Conservation (phyloP, 2,113 vertebrate genomes). For the Alligator sinensis region DNA sequence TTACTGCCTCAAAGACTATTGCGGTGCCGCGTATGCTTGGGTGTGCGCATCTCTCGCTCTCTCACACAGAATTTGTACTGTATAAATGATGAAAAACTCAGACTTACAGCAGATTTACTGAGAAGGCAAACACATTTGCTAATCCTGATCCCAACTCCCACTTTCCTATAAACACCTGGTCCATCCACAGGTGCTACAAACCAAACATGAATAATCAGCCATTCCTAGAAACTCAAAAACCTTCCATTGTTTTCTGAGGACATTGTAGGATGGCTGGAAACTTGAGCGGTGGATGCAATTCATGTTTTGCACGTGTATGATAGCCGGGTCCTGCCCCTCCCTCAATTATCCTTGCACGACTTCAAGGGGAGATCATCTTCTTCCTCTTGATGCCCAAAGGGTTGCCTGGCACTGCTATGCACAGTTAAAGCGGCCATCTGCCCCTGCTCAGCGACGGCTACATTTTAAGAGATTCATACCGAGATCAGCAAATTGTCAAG, state of each 20-base stretch:
- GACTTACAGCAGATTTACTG: background rate
- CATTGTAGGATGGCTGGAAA: background rate
- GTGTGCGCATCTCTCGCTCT: background rate
- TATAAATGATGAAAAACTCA: background rate
- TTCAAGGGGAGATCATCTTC: background rate
- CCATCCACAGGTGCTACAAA: background rate
- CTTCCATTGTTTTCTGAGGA: background rate
- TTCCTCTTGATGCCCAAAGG: background rate
- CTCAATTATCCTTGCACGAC: background rate
- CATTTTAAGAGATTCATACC: background rate
- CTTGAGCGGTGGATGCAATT: background rate
- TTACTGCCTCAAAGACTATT: background rate
- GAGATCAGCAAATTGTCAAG: background rate
- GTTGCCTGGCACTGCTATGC: background rate
- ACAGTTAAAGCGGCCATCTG: background rate
- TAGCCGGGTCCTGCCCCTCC: background rate
- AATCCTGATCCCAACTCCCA: background rate
- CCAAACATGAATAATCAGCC: background rate
- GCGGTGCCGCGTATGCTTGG: background rate
- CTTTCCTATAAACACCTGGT: constrained; percentile 4
- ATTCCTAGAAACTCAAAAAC: background rate
- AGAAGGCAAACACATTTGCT: background rate
- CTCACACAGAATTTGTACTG: background rate
- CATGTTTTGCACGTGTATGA: background rate
- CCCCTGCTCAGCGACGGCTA: background rate